Conservation (phyloP, 2,113 vertebrate genomes). For the Podarcis cretensis region DNA sequence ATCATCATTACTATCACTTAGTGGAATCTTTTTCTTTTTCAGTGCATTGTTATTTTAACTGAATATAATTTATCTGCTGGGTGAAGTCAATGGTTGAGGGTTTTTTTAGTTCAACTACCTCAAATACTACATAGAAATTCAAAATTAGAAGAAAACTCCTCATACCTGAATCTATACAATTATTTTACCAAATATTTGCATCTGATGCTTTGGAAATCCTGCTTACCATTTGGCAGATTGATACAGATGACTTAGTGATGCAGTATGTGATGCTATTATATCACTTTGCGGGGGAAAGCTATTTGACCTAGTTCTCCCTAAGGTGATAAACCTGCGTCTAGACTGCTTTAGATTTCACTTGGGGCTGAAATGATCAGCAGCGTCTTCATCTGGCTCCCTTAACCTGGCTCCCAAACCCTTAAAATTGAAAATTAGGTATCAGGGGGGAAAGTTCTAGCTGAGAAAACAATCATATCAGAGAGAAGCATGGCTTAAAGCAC, state of each 20-base stretch:
- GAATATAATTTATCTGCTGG: background rate
- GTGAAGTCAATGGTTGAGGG: background rate
- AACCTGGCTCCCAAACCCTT: background rate
- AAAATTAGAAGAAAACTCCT: background rate
- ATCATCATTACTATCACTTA: slow-evolving; percentile 7
- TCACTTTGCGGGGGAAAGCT: too few species aligned
- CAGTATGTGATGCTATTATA: too few species aligned
- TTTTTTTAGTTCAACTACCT: background rate
- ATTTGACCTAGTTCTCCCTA: background rate
- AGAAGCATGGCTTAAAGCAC: too few species aligned
- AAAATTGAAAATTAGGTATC: background rate
- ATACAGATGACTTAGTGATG: background rate
- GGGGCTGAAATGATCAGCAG: background rate
- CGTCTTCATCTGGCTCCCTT: background rate
- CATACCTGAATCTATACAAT: background rate
- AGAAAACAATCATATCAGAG: background rate
- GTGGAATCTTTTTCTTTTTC: slow-evolving; percentile 19
- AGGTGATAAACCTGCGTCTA: background rate
- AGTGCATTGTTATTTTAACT: slow-evolving; percentile 41
- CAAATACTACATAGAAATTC: background rate
- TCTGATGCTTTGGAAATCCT: background rate
- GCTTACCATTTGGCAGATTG: background rate
- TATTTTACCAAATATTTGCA: background rate
- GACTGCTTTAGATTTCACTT: background rate
- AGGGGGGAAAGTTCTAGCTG: background rate